Evolutionary conservation across 53 echinoderm and acorn worm species (phyloP), one percentile per base, ranked within the genome.

Genomic region (Astropecten irregularis): DNA sequence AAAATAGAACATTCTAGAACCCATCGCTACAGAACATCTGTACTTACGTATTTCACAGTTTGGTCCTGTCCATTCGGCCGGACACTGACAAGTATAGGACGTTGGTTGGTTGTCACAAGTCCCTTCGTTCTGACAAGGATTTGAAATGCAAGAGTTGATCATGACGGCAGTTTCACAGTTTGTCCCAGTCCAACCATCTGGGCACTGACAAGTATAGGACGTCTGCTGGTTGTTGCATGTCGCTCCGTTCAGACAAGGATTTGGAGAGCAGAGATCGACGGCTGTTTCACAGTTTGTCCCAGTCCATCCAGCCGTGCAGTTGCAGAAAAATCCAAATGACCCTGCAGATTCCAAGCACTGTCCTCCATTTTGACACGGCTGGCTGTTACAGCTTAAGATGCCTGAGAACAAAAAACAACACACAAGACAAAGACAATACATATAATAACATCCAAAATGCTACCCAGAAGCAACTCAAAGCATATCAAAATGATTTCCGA

Each of bases 201-300:
- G 29, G 34, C 85, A 85, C 14, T 34, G 25, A 67, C 85, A 85
- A 38, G 47, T 33, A 64, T 74, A 85, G 48, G 62, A 82, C 18
- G 46, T 64, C 48, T 42, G 44, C 13, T 46, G 46, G 38, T 82
- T 82, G 66, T 15, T 27, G 64, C 92, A 92, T 13, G 56, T 65
- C 2, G 85, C 92, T 32, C 82, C 86, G 73, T 92, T 89, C 51
- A 61, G 66, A 86, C 92, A 92, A 16, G 86, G 44, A 44, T 38
- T 44, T 0, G 70, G 47, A 2, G 29, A 32, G 47, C 63, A 63
- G 2, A 22, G 32, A 11, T 73, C 56, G 15, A 59, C 16, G 22
- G 33, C n/a, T 0, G 52, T 53, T 33, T 68, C 83, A 83, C 83
- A 83, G 31, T 53, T 28, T 54, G 66, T 35, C 83, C 83, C 83